Base-by-base conservation (phyloP, 2,797 vertebrate genomes). In the Lacerta bilineata region DNA sequence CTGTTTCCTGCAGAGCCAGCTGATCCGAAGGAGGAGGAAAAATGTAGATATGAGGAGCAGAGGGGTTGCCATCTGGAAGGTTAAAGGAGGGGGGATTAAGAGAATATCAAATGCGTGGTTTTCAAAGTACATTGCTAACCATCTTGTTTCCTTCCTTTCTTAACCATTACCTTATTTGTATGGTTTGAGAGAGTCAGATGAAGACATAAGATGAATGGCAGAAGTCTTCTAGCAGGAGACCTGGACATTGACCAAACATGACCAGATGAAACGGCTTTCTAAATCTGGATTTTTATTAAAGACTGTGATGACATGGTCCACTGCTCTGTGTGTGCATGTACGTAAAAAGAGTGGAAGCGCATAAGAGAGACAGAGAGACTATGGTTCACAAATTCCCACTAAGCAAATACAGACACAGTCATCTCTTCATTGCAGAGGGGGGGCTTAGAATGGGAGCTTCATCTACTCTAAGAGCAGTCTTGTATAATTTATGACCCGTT, bases 11-110 rank as follows among this genome's bases (percentile, higher is more conserved):
- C 13, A 91, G 25, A 2, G 27, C 18, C 3, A 88, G 1, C 1
- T 95, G 93, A 0, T 94, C 96, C 3, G 79, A 7, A 36, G 93
- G 39, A 0, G 96, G 96, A 0, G 93, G 86, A 72, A 93, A 95
- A 91, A 97, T 4, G n/a, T 91, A 96, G 88, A 98, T 9, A 39
- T 91, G 55, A 1, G 98, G 97, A 7, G 6, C 1, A 0, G 64
- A 46, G 29, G 8, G 50, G 46, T 0, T 0, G 1, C 10, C 3
- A 0, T 2, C 95, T 95, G 59, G 20, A 84, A 0, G 11, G 8
- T 0, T 8, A 0, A 4, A 15, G 29, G 25, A 0, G 0, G 43
- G 85, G 4, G n/a, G 59, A 18, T 0, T 5, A 78, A 55, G 11
- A 64, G 36, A 39, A 23, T 23, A 39, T 50, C 39, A 46, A 77